These are phyloP conservation scores for Sylvietta virens DNA, from an alignment of 2,113 vertebrate genomes.

Conservation along the genomic window DNA sequence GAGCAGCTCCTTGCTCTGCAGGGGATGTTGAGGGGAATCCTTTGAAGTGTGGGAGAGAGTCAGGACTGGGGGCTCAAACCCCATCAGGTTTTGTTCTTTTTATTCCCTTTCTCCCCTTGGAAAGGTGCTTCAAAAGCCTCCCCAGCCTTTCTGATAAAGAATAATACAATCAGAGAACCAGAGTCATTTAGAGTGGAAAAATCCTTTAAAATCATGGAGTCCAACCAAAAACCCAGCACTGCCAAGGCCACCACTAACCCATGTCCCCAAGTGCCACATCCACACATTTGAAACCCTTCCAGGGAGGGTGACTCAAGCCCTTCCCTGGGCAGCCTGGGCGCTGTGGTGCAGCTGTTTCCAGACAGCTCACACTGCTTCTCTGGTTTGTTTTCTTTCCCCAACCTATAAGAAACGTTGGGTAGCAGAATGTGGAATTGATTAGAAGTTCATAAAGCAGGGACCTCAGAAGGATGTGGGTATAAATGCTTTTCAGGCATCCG, in stretches of 20 bases:
- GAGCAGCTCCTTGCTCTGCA: background rate
- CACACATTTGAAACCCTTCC: background rate
- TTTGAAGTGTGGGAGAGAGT: accelerated
- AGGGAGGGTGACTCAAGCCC: background rate
- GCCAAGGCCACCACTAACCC: background rate
- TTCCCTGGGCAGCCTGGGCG: background rate
- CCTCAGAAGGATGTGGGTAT: constrained; percentile 51
- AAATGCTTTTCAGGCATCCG: constrained; percentile 53
- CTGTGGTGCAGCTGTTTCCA: constrained; percentile 29
- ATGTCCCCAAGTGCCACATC: background rate
- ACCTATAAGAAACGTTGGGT: constrained; percentile 23
- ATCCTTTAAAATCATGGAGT: background rate
- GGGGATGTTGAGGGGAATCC: background rate
- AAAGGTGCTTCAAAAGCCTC: background rate
- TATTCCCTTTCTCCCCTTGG: background rate
- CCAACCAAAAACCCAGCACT: background rate
- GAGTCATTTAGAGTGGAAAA: background rate
- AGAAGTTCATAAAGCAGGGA: constrained; percentile 49
- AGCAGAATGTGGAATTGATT: constrained; percentile 42
- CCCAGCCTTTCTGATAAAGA: background rate
- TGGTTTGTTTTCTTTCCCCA: constrained; percentile 54
- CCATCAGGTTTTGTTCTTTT: background rate
- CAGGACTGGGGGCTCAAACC: background rate
- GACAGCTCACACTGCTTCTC: background rate
- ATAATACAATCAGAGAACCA: background rate